phyloP scores from a whole-genome alignment of 1,140 invertebrate species.

The Teleopsis dalmanni region DNA sequence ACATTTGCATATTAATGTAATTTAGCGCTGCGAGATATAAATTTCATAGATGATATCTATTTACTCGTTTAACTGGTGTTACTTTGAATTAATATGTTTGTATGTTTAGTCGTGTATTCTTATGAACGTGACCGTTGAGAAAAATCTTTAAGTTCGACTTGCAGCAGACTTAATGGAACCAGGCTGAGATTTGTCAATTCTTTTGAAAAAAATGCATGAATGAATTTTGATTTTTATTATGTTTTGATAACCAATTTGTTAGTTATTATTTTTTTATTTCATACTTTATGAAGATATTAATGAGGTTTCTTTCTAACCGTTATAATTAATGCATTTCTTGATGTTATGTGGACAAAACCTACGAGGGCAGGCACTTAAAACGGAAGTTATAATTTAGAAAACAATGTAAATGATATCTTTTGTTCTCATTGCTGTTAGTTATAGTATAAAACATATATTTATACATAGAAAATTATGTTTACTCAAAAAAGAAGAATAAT shows the following conservation, averaged over 20 bases:
- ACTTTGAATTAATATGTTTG: constrained; percentile 2
- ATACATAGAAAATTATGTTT: no score
- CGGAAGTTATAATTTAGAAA: no score
- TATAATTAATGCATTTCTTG: background rate
- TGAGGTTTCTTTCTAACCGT: background rate
- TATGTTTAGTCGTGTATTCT: background rate
- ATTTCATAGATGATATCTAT: constrained; percentile 39
- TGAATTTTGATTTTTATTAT: background rate
- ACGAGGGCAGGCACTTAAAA: background rate
- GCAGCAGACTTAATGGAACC: constrained; percentile 4
- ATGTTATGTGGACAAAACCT: background rate
- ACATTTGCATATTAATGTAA: constrained; percentile 13
- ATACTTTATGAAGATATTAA: background rate
- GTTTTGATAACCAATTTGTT: constrained; percentile 5
- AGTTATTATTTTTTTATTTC: background rate
- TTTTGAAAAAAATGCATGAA: constrained; percentile 2
- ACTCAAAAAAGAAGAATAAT: no score
- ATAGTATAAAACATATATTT: no score
- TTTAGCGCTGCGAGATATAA: constrained; percentile 21
- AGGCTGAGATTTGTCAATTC: background rate
- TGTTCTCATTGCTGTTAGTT: no score
- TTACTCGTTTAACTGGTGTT: constrained; percentile 21
- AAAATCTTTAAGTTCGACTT: background rate
- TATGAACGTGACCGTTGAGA: background rate
- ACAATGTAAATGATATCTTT: no score